Evolutionary conservation across 2,113 vertebrate genomes (phyloP), one percentile per base, ranked within the genome.

Genomic region (Accipiter virgatus): DNA sequence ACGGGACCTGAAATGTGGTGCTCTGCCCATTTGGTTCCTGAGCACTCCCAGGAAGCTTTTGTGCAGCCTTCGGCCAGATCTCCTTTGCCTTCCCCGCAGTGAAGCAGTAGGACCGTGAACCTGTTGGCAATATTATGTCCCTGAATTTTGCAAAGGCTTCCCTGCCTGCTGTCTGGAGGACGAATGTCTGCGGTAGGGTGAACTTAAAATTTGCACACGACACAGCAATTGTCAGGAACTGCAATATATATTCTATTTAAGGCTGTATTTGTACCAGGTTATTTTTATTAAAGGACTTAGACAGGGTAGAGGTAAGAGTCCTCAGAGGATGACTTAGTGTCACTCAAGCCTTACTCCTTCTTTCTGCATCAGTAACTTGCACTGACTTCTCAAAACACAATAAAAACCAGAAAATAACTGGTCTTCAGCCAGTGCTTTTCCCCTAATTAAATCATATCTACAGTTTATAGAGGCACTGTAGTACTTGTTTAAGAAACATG

Each of bases 51-150:
- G 43, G 23, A 81, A 82, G 9, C 0, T 31, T 38, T 40, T 43
- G 2, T 47, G 17, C 19, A 48, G 66, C 17, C 20, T 81, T 75
- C 2, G 1, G 11, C 9, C 18, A 72, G 11, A 52, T 82, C 9
- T 52, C 43, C 12, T 65, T 48, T 2, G 3, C 8, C 42, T 71
- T 72, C 25, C 12, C 10, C 0, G 1, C 10, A 27, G 23, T 0
- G 0, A 55, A 91, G 27, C 12, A n/a, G 29, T 25, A 40, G 36
- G 13, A 34, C 20, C 3, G 1, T 32, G 26, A 74, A 36, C 21
- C 16, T 87, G 4, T 19, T 50, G 23, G 12, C 10, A 26, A 16
- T 36, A 55, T 26, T 65, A 13, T 32, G 7, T 29, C 42, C 13
- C 16, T 34, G 17, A 5, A 47, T 11, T 47, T 36, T n/a, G 38